A percentile compares a stretch with the other conserved stretches of the same genome.
These are phyloP conservation scores for pig (Sus scrofa) DNA, from an alignment of 2,113 vertebrate species.

Conservation along the genomic window DNA sequence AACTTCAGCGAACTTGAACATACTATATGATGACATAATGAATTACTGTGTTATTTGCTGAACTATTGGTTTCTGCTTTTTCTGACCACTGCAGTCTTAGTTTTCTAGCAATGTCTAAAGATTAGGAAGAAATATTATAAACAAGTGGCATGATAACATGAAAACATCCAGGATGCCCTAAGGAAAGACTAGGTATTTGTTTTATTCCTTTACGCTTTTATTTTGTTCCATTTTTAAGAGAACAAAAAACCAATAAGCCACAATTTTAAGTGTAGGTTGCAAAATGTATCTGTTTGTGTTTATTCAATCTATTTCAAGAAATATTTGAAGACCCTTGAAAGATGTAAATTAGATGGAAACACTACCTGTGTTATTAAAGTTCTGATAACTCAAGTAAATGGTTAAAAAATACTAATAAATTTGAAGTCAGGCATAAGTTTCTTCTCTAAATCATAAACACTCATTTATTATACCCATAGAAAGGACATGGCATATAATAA, in stretches of 20 bases:
- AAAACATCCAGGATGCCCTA: not conserved
- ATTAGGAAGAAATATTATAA: not conserved
- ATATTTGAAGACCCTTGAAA: not conserved
- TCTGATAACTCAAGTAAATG: not conserved
- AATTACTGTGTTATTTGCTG: not conserved
- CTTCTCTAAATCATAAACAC: not conserved
- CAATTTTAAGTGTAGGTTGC: not conserved
- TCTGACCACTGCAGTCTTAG: not conserved
- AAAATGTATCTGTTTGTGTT: not conserved
- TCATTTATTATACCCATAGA: not conserved
- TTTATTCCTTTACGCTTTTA: not conserved
- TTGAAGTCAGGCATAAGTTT: not conserved
- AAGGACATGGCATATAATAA: not conserved
- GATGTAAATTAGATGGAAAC: not conserved
- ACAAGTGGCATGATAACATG: not conserved
- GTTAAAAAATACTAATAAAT: not conserved
- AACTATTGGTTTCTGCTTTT: not conserved
- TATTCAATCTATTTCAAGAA: not conserved
- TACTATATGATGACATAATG: not conserved
- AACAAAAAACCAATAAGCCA: not conserved
- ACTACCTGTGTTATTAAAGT: not conserved
- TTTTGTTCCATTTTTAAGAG: not conserved
- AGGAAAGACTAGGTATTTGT: not conserved
- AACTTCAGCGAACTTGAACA: not conserved
- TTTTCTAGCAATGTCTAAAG: not conserved